These are phyloP conservation scores for Zaprionus obscuricornis DNA, from an alignment of 2,888 invertebrate genomes.

Conservation along the genomic window DNA sequence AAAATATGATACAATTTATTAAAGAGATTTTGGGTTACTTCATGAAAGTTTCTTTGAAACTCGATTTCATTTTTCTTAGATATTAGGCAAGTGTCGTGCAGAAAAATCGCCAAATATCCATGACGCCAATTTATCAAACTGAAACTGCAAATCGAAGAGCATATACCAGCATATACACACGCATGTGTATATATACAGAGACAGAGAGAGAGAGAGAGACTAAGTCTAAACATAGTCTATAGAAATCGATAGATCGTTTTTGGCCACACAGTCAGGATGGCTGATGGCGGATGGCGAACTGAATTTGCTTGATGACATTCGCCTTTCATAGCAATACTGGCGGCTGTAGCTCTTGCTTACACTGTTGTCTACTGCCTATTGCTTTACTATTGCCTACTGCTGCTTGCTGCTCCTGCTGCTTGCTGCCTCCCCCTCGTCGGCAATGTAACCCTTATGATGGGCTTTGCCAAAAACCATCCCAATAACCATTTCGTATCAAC, in stretches of 20 bases:
- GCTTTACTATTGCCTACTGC: not conserved
- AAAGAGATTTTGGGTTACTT: too few relatives aligned
- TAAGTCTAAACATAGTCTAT: conserved; percentile 27
- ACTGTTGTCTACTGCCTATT: too few relatives aligned
- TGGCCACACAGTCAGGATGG: conserved; percentile 51
- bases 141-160: conserved; percentile 36
- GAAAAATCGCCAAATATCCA: conserved; percentile 36
- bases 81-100: conserved; percentile 7
- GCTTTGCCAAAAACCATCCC: conserved; percentile 40
- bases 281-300: conserved; percentile 46
- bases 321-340: conserved; percentile 44
- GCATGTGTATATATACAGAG: conserved; percentile 2
- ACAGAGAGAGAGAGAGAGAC: not conserved
- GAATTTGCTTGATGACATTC: conserved; percentile 61
- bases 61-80: too few relatives aligned
- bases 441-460: conserved; percentile 72
- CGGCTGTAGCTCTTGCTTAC: not conserved
- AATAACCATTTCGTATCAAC: conserved; percentile 43
- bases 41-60: too few relatives aligned
- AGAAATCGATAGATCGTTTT: conserved; percentile 72
- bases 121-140: conserved; percentile 56
- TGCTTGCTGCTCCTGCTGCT: not conserved
- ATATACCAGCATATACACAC: conserved; percentile 6
- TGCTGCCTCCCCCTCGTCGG: conserved; percentile 16
- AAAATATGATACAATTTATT: too few relatives aligned